These are phyloP conservation scores for Micrasema minimum DNA, from an alignment of 1,140 invertebrate genomes.

Conservation along the genomic window DNA sequence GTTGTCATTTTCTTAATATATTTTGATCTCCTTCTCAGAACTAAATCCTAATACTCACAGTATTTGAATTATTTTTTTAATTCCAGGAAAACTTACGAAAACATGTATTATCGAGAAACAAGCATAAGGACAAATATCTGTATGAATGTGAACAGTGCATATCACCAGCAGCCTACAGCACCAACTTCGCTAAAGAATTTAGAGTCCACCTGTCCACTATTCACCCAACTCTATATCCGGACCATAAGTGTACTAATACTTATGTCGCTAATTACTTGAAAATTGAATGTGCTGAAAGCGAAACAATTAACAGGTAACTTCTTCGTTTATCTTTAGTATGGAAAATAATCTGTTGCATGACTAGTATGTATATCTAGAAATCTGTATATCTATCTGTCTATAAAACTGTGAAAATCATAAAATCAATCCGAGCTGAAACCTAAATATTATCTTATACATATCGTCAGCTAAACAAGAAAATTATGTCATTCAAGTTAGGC, in stretches of 20 bases:
- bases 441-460: too few species aligned
- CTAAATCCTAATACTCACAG: too few species aligned
- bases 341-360: too few species aligned
- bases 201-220: conserved; percentile 71
- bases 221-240: conserved; percentile 64
- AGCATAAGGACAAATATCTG: conserved; percentile 79
- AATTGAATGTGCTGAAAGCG: conserved; percentile 8
- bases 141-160: conserved; percentile 79
- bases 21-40: too few species aligned
- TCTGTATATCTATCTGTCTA: too few species aligned
- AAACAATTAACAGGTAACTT: conserved; percentile 14
- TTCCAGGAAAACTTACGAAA: conserved; percentile 87
- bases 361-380: too few species aligned
- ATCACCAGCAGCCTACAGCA: conserved; percentile 61
- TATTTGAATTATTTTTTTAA: conserved; percentile 7
- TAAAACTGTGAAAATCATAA: too few species aligned
- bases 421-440: too few species aligned
- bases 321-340: too few species aligned
- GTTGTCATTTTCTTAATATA: too few species aligned
- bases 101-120: conserved; percentile 82
- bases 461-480: too few species aligned
- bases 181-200: conserved; percentile 76
- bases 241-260: conserved; percentile 61
- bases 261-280: conserved; percentile 49
- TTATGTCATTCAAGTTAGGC: too few species aligned